Evolutionary conservation across 2,113 vertebrate species (phyloP).

Genomic region (Antechinus flavipes): DNA sequence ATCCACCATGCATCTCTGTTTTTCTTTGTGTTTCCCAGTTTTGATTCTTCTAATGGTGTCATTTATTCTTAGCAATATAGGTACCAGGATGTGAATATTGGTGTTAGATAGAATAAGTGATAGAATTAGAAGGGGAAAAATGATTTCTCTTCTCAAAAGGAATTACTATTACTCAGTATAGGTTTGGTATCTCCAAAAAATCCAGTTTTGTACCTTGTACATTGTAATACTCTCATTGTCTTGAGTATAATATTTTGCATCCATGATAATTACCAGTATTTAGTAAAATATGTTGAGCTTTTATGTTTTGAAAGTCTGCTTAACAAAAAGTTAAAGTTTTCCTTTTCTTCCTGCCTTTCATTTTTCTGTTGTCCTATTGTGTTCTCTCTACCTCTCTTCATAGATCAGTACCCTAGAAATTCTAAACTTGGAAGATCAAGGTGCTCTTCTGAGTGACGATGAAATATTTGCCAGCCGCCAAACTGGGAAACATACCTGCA

Average conservation of each 20-base stretch:
- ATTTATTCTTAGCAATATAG: neutral
- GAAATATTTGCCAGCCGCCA: conserved; percentile 99
- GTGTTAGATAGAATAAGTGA: neutral
- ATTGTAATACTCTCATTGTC: neutral
- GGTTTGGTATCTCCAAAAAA: conserved; percentile 22
- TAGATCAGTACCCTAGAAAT: conserved; percentile 99
- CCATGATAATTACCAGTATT: neutral
- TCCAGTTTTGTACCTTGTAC: conserved; percentile 15
- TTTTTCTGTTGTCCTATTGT: conserved; percentile 36
- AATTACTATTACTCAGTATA: neutral
- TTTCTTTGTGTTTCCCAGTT: neutral
- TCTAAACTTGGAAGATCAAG: conserved; percentile 97
- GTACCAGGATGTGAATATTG: neutral
- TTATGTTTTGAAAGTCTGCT: conserved; percentile 26
- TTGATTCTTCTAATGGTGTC: neutral
- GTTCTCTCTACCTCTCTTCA: neutral
- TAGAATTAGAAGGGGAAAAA: neutral
- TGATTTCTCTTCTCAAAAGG: neutral
- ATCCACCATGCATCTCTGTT: neutral
- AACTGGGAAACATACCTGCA: conserved; percentile 98
- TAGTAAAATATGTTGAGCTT: neutral
- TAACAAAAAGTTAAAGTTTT: conserved; percentile 25
- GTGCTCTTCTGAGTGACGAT: conserved; percentile 96
- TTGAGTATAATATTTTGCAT: conserved; percentile 36
- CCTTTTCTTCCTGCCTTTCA: conserved; percentile 1